Conservation (phyloP, 2,113 vertebrate species). For the Semnopithecus entellus region DNA sequence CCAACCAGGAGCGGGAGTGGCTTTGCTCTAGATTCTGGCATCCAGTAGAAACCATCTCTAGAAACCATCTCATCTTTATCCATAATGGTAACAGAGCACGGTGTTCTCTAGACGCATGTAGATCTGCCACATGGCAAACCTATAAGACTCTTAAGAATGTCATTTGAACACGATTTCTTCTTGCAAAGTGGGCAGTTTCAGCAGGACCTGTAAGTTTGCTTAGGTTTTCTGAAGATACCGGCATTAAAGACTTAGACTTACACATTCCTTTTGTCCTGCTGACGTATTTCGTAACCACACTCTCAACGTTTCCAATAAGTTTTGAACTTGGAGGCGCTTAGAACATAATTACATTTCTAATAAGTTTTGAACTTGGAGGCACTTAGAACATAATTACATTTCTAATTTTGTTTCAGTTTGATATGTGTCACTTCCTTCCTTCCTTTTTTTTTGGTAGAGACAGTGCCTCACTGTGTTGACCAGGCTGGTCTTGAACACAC, state of each 20-base stretch:
- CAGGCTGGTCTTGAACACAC: too few species aligned
- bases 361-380: not conserved
- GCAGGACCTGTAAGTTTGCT: not conserved
- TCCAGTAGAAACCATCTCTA: not conserved
- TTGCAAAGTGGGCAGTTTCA: not conserved
- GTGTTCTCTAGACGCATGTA: not conserved
- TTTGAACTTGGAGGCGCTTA: not conserved
- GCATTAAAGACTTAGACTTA: not conserved
- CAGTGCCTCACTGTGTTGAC: too few species aligned
- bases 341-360: not conserved
- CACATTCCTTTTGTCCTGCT: not conserved
- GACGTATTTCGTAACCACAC: not conserved
- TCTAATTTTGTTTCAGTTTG: not conserved
- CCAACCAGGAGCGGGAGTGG: not conserved
- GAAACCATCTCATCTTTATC: not conserved
- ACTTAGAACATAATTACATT: not conserved
- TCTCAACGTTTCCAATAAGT: not conserved
- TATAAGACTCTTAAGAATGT: not conserved
- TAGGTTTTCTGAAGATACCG: constrained; percentile 17
- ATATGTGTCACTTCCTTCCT: too few species aligned
- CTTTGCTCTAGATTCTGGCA: not conserved
- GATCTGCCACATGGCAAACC: not conserved
- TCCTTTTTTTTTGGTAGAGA: not conserved
- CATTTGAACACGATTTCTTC: not conserved
- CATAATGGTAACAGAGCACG: not conserved